Base-by-base conservation (phyloP, 2,113 vertebrate species). In the Origma solitaria region DNA sequence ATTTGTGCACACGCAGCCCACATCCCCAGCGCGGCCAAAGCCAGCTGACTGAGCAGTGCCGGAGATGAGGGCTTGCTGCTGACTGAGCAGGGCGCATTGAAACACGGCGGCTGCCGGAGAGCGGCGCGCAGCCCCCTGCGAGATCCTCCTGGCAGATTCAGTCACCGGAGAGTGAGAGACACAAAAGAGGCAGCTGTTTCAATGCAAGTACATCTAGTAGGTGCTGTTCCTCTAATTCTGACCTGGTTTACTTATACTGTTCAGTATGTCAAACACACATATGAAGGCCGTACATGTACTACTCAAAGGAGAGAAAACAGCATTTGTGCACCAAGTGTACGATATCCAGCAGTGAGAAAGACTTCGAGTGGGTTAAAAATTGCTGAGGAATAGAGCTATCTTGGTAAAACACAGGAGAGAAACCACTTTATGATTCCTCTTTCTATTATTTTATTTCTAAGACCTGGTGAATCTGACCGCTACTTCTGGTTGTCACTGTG, bases 1-100 rank as follows among this genome's bases (percentile, higher is more conserved):
- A 13, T 95, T 96, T 93, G 82, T 96, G 97, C 97, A 91, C 73
- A 93, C 42, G n/a, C 93, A 97, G 95, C 96, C 95, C 38, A n/a
- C 72, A 56, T 22, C 21, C 93, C 45, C 14, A 8, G 82, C 68
- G 90, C 73, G 15, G 76, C 87, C 5, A 8, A 8, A 73, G 94
- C 9, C 77, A n/a, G 94, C 96, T 91, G 90, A 86, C 57, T 3
- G 51, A 82, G 96, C 95, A 84, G 88, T 35, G 61, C 64, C 10
- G 50, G 70, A 27, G 89, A 27, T 4, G 75, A 47, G 7, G 50
- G 49, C 27, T 76, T 14, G 33, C 90, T 97, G 96, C 96, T 97
- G 96, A 94, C 87, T 53, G 93, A 85, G 97, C 97, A 96, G 73
- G 64, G 71, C 35, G 16, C 73, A 42, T 7, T 62, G 44, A 38